Conservation (phyloP, 2,888 invertebrate genomes). For the Scaeva pyrastri region DNA sequence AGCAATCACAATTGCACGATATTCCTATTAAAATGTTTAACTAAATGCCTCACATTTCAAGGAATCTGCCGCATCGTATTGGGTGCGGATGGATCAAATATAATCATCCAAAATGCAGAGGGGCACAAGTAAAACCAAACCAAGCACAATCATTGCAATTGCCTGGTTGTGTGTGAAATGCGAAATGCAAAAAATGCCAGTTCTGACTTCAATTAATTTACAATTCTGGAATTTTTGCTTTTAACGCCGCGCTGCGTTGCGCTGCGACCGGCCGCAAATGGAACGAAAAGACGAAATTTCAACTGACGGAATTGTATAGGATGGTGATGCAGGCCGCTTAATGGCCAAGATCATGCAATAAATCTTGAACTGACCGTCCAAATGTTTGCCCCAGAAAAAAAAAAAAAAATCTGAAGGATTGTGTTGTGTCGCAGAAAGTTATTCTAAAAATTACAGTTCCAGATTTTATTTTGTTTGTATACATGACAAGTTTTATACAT, state of each 20-base stretch:
- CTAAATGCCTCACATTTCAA: constrained; percentile 73
- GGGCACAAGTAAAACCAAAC: neutral
- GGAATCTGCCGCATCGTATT: constrained; percentile 55
- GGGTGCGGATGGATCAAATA: constrained; percentile 36
- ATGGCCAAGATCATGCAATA: constrained; percentile 65
- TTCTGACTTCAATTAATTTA: constrained; percentile 65
- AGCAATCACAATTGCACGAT: constrained; percentile 73
- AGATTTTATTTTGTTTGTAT: too few relatives aligned
- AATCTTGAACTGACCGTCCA: constrained; percentile 52
- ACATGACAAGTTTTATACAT: too few relatives aligned
- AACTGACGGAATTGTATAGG: constrained; percentile 46
- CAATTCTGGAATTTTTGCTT: constrained; percentile 58
- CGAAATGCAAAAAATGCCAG: constrained; percentile 52
- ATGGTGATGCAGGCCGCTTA: constrained; percentile 37
- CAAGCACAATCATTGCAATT: neutral
- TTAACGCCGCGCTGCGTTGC: too few relatives aligned
- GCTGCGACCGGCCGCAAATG: too few relatives aligned
- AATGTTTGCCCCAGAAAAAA: constrained; percentile 51
- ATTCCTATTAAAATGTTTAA: constrained; percentile 73
- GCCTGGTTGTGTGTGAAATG: constrained; percentile 40
- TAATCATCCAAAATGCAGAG: constrained; percentile 27
- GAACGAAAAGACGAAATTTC: constrained; percentile 1
- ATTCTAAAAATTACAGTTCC: too few relatives aligned
- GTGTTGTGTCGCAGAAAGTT: neutral
- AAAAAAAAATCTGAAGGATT: neutral